Evolutionary conservation across 2,113 vertebrate genomes (phyloP).

Genomic region (Brienomyrus brachyistius): DNA sequence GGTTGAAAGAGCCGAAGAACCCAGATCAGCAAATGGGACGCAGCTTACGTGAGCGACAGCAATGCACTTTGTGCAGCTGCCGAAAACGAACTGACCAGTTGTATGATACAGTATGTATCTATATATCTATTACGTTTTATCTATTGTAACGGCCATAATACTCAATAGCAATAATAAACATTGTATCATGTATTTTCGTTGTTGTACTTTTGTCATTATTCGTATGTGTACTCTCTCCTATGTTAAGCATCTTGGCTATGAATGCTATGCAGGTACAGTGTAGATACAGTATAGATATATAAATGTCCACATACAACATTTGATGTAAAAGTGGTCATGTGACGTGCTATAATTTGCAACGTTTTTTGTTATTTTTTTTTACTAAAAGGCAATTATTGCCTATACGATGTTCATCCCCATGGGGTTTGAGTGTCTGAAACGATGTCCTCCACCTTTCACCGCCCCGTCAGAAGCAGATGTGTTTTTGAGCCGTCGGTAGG

Average conservation of each 20-base stretch:
- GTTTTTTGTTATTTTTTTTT: not conserved
- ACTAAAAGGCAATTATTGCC: not conserved
- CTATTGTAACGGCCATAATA: not conserved
- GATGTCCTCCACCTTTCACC: not conserved
- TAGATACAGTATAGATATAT: not conserved
- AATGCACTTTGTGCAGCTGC: not conserved
- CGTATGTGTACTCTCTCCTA: not conserved
- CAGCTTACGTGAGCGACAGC: not conserved
- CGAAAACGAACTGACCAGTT: not conserved
- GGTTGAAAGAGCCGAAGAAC: not conserved
- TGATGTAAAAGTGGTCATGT: not conserved
- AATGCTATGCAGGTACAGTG: not conserved
- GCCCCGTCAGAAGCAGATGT: not conserved
- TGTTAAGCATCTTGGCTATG: not conserved
- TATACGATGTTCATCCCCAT: not conserved
- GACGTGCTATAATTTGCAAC: not conserved
- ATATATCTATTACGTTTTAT: too few relatives aligned
- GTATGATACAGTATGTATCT: not conserved
- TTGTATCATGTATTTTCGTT: too few relatives aligned
- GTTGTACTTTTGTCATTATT: not conserved
- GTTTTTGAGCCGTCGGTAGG: not conserved
- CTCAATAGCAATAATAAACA: not conserved
- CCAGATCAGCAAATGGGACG: not conserved
- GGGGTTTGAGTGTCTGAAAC: not conserved
- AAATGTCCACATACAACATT: not conserved